Evolutionary conservation across 2,113 vertebrate species (phyloP), one percentile per base, ranked within the genome.

Genomic region (Semnopithecus entellus): DNA sequence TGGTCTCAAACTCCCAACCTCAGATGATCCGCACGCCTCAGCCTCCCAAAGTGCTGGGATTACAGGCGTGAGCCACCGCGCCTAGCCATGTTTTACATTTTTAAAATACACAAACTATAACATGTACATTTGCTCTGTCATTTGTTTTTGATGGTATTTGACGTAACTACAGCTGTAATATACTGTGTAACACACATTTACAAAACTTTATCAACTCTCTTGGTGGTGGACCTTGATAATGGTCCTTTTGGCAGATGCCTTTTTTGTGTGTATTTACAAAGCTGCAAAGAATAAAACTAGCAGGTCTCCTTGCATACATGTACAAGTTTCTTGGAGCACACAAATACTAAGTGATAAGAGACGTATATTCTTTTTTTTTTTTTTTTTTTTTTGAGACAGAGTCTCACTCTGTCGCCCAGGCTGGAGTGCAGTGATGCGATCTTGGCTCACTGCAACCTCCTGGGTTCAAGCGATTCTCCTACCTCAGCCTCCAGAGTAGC

Each of bases 181-280:
- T 8, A 25, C 30, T 9, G 6, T 23, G 35, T 1, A n/a, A 22
- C 0, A 8, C 2, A 66, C 40, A 40, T 8, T 7, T 38, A 52
- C 5, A 66, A 6, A 35, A 16, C 66, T 5, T 43, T 10, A 23
- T 0, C 64, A 32, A 14, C 70, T 27, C 66, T 92, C 25, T 30
- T 25, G 38, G 50, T 13, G 52, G 64, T 2, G 17, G 55, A 27
- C 35, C 40, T 38, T 35, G 32, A 50, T 9, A 43, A 27, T 1
- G 25, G 57, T 50, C 76, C 83, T 83, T 52, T 64, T 43, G 55
- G 43, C 10, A 52, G 27, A 10, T 22, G 43, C 16, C 32, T 89
- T 18, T 40, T 10, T 9, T 59, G 81, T 23, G 25, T 25, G 27
- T 18, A 79, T 14, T 84, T 76, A 35, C 43, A 64, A 61, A 55